A percentile compares a stretch with the other conserved stretches of the same genome.
Evolutionary conservation across 1,140 invertebrate species (phyloP).

Genomic region (Dendroctonus ponderosae): DNA sequence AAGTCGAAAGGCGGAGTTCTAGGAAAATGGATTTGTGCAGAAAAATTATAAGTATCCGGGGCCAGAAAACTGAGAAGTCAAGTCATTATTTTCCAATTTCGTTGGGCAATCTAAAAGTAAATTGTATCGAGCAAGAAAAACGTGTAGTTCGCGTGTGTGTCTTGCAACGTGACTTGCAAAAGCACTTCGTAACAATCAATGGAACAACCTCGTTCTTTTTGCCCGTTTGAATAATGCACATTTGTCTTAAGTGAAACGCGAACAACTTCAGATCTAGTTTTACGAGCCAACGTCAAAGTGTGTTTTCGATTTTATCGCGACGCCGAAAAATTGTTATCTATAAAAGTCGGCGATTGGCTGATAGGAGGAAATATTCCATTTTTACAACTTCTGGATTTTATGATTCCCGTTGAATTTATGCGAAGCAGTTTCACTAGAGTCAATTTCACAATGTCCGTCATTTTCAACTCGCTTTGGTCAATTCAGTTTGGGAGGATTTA

Average conservation of each 20-base stretch:
- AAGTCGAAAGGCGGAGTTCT: no score
- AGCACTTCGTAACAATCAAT: slow-evolving; percentile 19
- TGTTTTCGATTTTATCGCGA: not conserved
- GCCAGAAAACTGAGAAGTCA: slow-evolving; percentile 17
- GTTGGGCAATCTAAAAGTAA: slow-evolving; percentile 23
- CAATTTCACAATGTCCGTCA: no score
- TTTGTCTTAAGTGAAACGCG: slow-evolving; percentile 17
- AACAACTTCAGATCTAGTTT: slow-evolving; percentile 6
- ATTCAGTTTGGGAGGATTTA: no score
- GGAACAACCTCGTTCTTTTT: slow-evolving; percentile 25
- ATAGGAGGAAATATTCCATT: no score
- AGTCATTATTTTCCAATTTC: slow-evolving; percentile 20
- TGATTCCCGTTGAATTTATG: no score
- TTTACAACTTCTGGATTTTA: no score
- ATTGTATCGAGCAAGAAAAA: slow-evolving; percentile 20
- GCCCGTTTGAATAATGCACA: slow-evolving; percentile 24
- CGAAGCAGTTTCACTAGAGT: no score
- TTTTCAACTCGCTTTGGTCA: no score
- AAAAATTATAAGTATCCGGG: no score
- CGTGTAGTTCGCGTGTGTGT: slow-evolving; percentile 25
- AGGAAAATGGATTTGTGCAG: no score
- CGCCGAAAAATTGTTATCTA: no score
- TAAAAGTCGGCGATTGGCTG: no score
- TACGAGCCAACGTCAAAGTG: slow-evolving; percentile 15
- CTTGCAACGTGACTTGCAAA: slow-evolving; percentile 27